Conservation (phyloP, 2,113 vertebrate genomes). For the Ia io region DNA sequence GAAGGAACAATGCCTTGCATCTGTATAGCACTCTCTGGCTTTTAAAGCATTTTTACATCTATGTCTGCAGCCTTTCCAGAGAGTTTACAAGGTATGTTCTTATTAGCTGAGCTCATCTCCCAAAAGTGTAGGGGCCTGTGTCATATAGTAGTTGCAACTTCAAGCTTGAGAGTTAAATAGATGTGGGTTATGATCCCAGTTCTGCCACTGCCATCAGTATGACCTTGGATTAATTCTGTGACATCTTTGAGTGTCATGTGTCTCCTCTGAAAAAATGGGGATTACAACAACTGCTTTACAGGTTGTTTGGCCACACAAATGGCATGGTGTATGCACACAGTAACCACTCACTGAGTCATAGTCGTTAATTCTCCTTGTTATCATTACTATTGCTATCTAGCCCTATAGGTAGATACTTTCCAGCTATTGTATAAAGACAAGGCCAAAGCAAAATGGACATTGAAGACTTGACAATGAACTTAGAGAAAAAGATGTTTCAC, state of each 20-base stretch:
- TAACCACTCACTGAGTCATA: background rate
- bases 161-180: background rate
- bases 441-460: background rate
- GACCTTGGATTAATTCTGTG: background rate
- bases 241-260: background rate
- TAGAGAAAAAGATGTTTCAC: background rate
- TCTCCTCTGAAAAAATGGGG: background rate
- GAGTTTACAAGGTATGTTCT: background rate
- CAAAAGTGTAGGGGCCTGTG: background rate
- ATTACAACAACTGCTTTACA: background rate
- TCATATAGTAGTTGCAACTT: background rate
- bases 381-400: background rate
- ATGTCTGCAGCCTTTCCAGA: background rate
- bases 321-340: rapidly evolving
- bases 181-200: background rate
- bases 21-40: background rate
- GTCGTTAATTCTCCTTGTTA: background rate
- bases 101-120: background rate
- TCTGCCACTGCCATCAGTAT: background rate
- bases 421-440: background rate
- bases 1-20: background rate
- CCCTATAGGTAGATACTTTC: background rate
- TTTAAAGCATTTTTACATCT: background rate
- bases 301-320: background rate
- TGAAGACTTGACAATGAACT: background rate